These are phyloP conservation scores for Sebastes taczanowskii DNA, from an alignment of 2,797 vertebrate genomes.

Conservation along the genomic window DNA sequence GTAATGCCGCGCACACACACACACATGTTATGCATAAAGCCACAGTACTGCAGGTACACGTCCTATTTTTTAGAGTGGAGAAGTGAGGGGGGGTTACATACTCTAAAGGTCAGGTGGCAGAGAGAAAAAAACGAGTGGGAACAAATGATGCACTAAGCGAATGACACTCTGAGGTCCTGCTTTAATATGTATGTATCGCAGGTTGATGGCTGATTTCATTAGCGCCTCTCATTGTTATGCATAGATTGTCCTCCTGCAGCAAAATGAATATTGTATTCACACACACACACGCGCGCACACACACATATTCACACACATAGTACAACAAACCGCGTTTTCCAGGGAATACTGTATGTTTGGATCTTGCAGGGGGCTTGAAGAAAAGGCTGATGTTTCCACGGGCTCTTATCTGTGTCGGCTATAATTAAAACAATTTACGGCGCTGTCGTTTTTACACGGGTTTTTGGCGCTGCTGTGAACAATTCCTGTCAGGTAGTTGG, in stretches of 20 bases:
- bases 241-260: slow-evolving; percentile 99
- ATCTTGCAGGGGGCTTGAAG: slow-evolving; percentile 73
- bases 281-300: slow-evolving; percentile 74
- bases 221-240: slow-evolving; percentile 99
- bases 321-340: slow-evolving; percentile 71
- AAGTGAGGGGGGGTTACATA: slow-evolving; percentile 38
- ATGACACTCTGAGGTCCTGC: slow-evolving; percentile 94
- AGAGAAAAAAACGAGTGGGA: slow-evolving; percentile 83
- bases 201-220: slow-evolving; percentile 99
- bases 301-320: slow-evolving; percentile 76
- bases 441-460: slow-evolving; percentile 69
- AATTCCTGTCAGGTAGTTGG: slow-evolving; percentile 67
- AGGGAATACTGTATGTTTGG: slow-evolving; percentile 77
- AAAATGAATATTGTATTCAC: slow-evolving; percentile 99
- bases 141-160: slow-evolving; percentile 95
- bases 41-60: slow-evolving; percentile 68
- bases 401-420: slow-evolving; percentile 72
- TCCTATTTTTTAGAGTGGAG: slow-evolving; percentile 74
- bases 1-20: background rate
- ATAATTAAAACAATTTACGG: slow-evolving; percentile 80
- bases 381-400: slow-evolving; percentile 76
- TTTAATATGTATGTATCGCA: slow-evolving; percentile 99
- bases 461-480: slow-evolving; percentile 62
- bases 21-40: slow-evolving; percentile 53
- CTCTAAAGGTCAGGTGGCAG: slow-evolving; percentile 81